Evolutionary conservation across 2,113 vertebrate species (phyloP).

Genomic region (Anarhynchus alexandrinus): DNA sequence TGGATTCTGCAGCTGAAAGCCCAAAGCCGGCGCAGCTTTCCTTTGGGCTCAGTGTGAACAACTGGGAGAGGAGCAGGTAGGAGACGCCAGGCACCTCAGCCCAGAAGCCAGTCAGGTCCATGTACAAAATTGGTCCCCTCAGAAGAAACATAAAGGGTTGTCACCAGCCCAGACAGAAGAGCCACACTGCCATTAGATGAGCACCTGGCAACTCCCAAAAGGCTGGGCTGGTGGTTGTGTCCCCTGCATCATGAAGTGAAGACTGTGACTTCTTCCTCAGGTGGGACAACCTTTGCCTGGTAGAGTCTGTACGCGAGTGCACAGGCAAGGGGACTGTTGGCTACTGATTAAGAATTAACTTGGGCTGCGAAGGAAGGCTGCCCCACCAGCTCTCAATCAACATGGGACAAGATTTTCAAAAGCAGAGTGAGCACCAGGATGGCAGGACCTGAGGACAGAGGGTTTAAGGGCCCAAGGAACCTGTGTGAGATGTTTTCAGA

Average conservation of each 20-base stretch:
- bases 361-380: neutral
- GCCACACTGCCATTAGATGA: neutral
- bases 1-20: neutral
- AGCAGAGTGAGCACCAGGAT: neutral
- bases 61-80: neutral
- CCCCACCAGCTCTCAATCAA: neutral
- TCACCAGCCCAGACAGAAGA: neutral
- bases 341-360: neutral
- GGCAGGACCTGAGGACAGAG: neutral
- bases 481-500: neutral
- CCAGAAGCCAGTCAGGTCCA: neutral
- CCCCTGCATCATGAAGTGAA: accelerated
- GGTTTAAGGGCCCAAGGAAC: neutral
- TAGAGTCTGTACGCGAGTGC: neutral
- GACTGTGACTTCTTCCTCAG: neutral
- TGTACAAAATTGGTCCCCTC: accelerated
- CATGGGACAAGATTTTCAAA: neutral
- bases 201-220: neutral
- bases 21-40: neutral
- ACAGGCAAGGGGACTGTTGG: neutral
- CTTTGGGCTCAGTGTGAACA: neutral
- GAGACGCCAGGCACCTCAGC: neutral
- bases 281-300: neutral
- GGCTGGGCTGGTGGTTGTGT: neutral
- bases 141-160: accelerated